Evolutionary conservation across 2,113 vertebrate genomes (phyloP).

Genomic region (Scartelaos histophorus): DNA sequence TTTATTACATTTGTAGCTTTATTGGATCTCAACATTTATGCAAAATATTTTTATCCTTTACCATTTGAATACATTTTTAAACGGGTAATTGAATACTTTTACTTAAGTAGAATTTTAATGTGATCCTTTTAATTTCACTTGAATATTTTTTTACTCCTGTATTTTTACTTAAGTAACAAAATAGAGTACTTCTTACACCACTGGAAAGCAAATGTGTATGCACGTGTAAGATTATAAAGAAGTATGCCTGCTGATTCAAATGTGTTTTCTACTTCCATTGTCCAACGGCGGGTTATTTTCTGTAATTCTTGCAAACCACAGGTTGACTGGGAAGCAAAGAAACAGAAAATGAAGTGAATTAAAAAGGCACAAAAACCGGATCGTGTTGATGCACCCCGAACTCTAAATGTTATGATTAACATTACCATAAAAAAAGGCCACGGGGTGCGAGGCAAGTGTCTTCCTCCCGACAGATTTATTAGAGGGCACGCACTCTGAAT

Average conservation of each 20-base stretch:
- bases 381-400: constrained; percentile 43
- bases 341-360: constrained; percentile 54
- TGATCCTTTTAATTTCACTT: too few relatives aligned
- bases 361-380: constrained; percentile 37
- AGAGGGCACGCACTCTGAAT: constrained; percentile 38
- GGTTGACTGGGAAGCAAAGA: constrained; percentile 45
- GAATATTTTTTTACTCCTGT: too few relatives aligned
- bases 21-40: too few relatives aligned
- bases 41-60: too few relatives aligned
- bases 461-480: constrained; percentile 57
- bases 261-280: constrained; percentile 15
- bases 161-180: too few relatives aligned
- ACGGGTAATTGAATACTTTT: too few relatives aligned
- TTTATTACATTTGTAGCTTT: too few relatives aligned
- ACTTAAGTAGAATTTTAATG: too few relatives aligned
- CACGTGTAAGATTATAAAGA: background rate
- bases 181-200: too few relatives aligned
- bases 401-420: constrained; percentile 45
- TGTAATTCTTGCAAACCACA: constrained; percentile 22
- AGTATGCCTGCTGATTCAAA: constrained; percentile 14
- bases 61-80: too few relatives aligned
- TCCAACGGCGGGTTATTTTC: constrained; percentile 5
- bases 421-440: constrained; percentile 29
- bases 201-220: background rate
- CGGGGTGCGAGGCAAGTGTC: constrained; percentile 26